A percentile compares a stretch with the other conserved stretches of the same genome.
Evolutionary conservation across 1,140 invertebrate genomes (phyloP).

Genomic region (Nasonia vitripennis): DNA sequence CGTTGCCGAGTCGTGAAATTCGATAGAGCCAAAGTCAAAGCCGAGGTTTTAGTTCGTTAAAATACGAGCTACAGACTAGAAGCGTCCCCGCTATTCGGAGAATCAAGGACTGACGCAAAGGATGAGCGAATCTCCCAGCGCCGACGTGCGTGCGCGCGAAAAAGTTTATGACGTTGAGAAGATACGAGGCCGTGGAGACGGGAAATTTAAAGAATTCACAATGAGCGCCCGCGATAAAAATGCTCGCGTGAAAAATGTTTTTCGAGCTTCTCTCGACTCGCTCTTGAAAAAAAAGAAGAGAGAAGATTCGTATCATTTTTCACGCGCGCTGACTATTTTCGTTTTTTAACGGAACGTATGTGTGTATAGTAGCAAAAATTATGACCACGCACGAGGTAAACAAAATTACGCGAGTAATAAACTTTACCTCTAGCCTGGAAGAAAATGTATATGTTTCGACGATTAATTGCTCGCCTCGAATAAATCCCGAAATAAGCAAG

Average conservation of each 20-base stretch:
- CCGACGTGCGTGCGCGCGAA: background rate
- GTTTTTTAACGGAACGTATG: background rate
- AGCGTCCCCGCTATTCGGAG: background rate
- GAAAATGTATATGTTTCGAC: background rate
- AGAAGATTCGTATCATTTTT: background rate
- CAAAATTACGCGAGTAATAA: background rate
- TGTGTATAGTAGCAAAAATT: background rate
- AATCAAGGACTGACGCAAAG: constrained; percentile 8
- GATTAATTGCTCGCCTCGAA: background rate
- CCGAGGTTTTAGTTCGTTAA: background rate
- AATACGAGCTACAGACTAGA: background rate
- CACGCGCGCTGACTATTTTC: constrained; percentile 5
- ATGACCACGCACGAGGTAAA: no score
- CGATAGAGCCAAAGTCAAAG: background rate
- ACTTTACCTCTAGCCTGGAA: background rate
- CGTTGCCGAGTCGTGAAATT: no score
- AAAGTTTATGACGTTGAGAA: constrained; percentile 12
- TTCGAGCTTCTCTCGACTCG: background rate
- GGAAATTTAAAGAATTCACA: constrained; percentile 28
- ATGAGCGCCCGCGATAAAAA: constrained; percentile 25
- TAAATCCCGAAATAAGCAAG: background rate
- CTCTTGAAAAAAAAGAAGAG: no score
- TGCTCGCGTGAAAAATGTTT: background rate
- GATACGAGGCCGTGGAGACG: background rate
- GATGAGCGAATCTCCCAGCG: background rate